Percentiles rank a stretch among this genome's conserved stretches.
Conservation (phyloP, 2,797 vertebrate species). For the Carduelis carduelis region DNA sequence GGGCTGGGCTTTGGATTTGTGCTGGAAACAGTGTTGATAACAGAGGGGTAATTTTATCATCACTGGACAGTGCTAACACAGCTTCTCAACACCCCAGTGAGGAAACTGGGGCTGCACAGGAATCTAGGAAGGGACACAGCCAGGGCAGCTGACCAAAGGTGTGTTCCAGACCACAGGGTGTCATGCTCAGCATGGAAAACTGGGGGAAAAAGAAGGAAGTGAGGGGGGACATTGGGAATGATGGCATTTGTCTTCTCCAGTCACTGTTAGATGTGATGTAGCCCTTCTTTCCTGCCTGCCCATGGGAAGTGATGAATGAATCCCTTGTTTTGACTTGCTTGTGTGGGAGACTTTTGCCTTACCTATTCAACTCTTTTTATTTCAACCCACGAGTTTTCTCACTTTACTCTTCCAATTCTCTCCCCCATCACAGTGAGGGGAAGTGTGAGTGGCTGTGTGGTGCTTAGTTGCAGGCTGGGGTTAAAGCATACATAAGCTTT, state of each 20-base stretch:
- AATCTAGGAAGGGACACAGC: neutral
- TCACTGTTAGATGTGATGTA: neutral
- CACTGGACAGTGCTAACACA: neutral
- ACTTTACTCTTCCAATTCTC: neutral
- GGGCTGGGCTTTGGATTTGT: neutral
- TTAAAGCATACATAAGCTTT: neutral
- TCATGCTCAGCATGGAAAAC: neutral
- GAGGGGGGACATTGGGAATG: accelerated
- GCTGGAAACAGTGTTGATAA: neutral
- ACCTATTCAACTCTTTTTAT: neutral
- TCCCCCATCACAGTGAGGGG: neutral
- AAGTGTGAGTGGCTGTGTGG: neutral
- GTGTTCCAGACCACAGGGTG: neutral
- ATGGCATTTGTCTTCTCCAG: neutral
- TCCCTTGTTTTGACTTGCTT: neutral
- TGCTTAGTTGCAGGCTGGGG: neutral
- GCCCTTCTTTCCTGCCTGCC: neutral
- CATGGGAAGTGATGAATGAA: neutral
- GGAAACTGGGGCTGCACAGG: neutral
- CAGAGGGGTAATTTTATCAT: neutral
- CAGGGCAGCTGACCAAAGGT: neutral
- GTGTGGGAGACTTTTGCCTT: neutral
- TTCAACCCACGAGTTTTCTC: neutral
- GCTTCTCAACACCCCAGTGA: neutral
- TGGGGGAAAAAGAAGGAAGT: neutral